Percentiles rank a stretch among this genome's conserved stretches.
phyloP scores from a whole-genome alignment of 2,888 invertebrate species.

The Tupiocoris notatus region DNA sequence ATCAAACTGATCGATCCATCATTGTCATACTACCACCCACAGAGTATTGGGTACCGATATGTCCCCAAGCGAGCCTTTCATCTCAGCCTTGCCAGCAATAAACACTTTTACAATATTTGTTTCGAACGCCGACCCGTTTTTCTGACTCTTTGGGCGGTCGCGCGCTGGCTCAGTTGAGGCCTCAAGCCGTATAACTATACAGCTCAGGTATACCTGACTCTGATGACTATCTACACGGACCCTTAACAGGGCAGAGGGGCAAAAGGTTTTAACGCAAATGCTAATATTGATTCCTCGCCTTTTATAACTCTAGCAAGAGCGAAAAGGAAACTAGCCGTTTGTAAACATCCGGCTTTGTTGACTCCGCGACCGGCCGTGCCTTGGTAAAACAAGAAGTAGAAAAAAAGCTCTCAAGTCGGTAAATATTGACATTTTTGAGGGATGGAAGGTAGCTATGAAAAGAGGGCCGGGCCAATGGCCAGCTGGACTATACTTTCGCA shows the following conservation, averaged over 20 bases:
- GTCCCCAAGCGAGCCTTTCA: neutral
- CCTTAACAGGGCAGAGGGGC: neutral
- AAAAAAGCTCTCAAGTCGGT: constrained; percentile 30
- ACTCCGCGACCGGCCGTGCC: neutral
- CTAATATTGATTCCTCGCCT: constrained; percentile 35
- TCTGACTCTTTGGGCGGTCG: neutral
- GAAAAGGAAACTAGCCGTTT: constrained; percentile 29
- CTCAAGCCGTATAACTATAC: neutral
- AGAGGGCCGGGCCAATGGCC: neutral
- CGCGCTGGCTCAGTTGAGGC: too few species aligned
- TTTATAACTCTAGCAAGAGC: constrained; percentile 36
- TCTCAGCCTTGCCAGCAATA: constrained; percentile 6
- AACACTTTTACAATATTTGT: constrained; percentile 30
- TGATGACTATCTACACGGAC: neutral
- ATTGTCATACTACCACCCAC: neutral
- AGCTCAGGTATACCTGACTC: neutral
- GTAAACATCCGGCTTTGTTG: constrained; percentile 37
- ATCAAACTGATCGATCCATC: neutral
- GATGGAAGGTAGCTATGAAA: neutral
- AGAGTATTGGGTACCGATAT: neutral
- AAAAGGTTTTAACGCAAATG: constrained; percentile 34
- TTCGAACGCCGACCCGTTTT: neutral
- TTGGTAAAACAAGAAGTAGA: constrained; percentile 13
- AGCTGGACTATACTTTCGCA: neutral
- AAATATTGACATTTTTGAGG: constrained; percentile 19